Evolutionary conservation across 2,113 vertebrate genomes (phyloP).

Genomic region (Chionomys nivalis): DNA sequence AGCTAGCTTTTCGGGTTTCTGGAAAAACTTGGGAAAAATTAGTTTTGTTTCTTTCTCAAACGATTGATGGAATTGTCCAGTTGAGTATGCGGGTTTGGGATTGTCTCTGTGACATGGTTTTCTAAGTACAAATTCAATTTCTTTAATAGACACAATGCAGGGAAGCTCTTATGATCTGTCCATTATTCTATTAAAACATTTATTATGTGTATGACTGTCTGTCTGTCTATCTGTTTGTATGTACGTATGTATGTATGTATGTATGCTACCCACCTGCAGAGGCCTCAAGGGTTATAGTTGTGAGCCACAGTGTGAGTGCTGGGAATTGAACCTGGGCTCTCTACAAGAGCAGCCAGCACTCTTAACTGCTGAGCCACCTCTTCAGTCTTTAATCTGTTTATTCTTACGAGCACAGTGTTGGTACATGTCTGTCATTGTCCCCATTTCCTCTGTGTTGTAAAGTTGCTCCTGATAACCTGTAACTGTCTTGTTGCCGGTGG

Average conservation of each 20-base stretch:
- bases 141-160: not conserved
- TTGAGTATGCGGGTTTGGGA: not conserved
- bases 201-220: not conserved
- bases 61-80: not conserved
- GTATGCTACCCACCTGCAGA: too few species aligned
- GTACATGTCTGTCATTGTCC: not conserved
- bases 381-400: not conserved
- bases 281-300: not conserved
- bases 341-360: not conserved
- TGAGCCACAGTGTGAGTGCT: not conserved
- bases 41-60: not conserved
- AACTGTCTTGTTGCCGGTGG: not conserved
- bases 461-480: not conserved
- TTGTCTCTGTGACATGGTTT: not conserved
- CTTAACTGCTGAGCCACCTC: not conserved
- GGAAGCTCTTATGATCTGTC: not conserved
- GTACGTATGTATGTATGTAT: not conserved
- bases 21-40: not conserved
- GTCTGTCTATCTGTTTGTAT: not conserved
- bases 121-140: constrained; percentile 31
- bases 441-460: not conserved
- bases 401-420: not conserved
- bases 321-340: not conserved
- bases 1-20: not conserved
- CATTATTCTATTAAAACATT: not conserved